Conservation (phyloP, 2,888 invertebrate species). For the Rhingia rostrata region DNA sequence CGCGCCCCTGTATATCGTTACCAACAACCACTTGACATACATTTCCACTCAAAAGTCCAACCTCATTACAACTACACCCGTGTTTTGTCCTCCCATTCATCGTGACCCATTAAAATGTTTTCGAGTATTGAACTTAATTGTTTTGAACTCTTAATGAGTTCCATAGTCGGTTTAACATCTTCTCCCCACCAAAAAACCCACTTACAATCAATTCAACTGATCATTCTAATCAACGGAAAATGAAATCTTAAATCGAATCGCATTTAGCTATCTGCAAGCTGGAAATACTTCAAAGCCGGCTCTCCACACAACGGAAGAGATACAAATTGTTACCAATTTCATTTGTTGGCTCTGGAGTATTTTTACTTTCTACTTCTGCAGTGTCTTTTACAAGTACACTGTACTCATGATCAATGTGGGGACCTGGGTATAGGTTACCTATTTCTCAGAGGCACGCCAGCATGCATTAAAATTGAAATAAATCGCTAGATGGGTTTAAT, state of each 20-base stretch:
- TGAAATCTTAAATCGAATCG: constrained; percentile 1
- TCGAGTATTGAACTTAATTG: constrained; percentile 5
- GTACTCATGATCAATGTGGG: not conserved
- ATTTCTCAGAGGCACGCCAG: constrained; percentile 52
- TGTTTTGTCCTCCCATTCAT: not conserved
- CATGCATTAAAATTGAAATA: not conserved
- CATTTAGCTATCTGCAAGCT: not conserved
- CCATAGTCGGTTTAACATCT: constrained; percentile 12
- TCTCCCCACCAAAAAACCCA: not conserved
- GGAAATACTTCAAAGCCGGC: not conserved
- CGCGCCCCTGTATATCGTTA: constrained; percentile 1
- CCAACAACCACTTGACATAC: constrained; percentile 31
- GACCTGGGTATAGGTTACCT: constrained; percentile 54
- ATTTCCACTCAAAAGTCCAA: constrained; percentile 22
- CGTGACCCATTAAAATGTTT: constrained; percentile 24
- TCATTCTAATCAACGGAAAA: constrained; percentile 16
- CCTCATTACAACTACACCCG: not conserved
- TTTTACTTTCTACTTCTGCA: constrained; percentile 50
- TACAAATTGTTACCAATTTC: constrained; percentile 14
- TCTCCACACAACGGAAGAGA: constrained; percentile 14
- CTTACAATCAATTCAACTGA: constrained; percentile 14
- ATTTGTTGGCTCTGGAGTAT: constrained; percentile 7
- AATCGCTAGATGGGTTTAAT: constrained; percentile 25
- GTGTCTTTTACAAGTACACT: too few relatives aligned
- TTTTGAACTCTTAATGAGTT: not conserved